These are phyloP conservation scores for Aelia acuminata DNA, from an alignment of 2,888 invertebrate genomes.

Conservation along the genomic window DNA sequence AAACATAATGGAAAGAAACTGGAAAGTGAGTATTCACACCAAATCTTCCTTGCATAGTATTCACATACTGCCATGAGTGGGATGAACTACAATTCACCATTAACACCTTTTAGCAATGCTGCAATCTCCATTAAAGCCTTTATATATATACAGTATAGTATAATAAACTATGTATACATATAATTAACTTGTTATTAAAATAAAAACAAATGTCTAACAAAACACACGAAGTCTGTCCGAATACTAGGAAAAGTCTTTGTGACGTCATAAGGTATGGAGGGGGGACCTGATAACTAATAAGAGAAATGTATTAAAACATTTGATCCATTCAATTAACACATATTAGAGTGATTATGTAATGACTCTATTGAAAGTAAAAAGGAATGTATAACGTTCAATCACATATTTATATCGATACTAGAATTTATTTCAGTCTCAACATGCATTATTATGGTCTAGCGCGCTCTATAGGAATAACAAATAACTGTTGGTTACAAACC, in stretches of 20 bases:
- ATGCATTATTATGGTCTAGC: no score
- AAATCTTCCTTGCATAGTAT: constrained; percentile 55
- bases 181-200: constrained; percentile 6
- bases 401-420: no score
- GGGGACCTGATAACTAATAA: no score
- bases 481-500: no score
- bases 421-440: no score
- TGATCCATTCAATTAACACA: no score
- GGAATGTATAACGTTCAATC: no score
- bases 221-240: constrained; percentile 24
- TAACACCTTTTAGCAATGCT: background rate
- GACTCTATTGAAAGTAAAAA: no score
- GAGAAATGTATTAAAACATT: no score
- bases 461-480: no score
- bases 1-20: constrained; percentile 50
- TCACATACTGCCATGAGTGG: constrained; percentile 54
- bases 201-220: constrained; percentile 34
- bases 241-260: constrained; percentile 42
- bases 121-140: background rate
- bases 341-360: no score
- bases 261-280: constrained; percentile 8
- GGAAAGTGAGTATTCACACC: constrained; percentile 54
- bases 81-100: constrained; percentile 33
- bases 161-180: background rate
- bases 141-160: background rate